Percentiles rank a stretch among this genome's conserved stretches.
phyloP scores from a whole-genome alignment of 2,797 vertebrate genomes.

The Setipinna tenuifilis region DNA sequence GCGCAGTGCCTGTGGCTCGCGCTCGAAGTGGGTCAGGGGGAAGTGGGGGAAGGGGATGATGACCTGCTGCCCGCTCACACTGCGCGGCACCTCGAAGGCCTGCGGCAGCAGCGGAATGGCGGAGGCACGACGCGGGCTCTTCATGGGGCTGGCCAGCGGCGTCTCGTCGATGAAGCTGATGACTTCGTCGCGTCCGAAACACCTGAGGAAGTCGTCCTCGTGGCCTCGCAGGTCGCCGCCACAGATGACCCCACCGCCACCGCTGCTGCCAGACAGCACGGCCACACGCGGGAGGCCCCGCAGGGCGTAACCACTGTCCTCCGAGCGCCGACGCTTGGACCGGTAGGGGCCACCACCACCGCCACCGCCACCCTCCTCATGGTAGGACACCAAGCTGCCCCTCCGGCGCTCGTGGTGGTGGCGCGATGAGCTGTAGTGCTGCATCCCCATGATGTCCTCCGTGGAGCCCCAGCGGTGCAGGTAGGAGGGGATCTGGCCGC shows the following conservation, averaged over 20 bases:
- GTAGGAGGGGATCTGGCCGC: conserved; percentile 82
- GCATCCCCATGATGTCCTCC: conserved; percentile 82
- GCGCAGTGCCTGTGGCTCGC: conserved; percentile 82
- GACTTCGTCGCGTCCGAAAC: conserved; percentile 84
- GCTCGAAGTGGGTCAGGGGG: conserved; percentile 84
- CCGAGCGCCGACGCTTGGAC: conserved; percentile 79
- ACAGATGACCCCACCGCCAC: neutral
- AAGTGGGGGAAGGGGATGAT: conserved; percentile 74
- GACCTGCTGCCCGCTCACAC: conserved; percentile 52
- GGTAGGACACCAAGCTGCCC: conserved; percentile 80
- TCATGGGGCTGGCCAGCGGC: conserved; percentile 79
- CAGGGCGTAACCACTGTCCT: conserved; percentile 80
- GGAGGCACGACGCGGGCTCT: conserved; percentile 75
- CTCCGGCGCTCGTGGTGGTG: conserved; percentile 77
- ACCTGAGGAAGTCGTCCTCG: conserved; percentile 71
- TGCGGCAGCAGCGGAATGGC: conserved; percentile 79
- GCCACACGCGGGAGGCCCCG: conserved; percentile 72
- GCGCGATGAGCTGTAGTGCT: conserved; percentile 77
- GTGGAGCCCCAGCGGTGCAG: conserved; percentile 88
- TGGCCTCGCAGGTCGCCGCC: conserved; percentile 49
- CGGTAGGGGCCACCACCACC: conserved; percentile 66
- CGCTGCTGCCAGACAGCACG: conserved; percentile 55
- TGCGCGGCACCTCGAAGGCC: conserved; percentile 56
- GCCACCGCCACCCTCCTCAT: conserved; percentile 68
- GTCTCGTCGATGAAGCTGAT: conserved; percentile 84